These are phyloP conservation scores for Epirrhoe tristata DNA, from an alignment of 2,888 invertebrate species.

Conservation along the genomic window DNA sequence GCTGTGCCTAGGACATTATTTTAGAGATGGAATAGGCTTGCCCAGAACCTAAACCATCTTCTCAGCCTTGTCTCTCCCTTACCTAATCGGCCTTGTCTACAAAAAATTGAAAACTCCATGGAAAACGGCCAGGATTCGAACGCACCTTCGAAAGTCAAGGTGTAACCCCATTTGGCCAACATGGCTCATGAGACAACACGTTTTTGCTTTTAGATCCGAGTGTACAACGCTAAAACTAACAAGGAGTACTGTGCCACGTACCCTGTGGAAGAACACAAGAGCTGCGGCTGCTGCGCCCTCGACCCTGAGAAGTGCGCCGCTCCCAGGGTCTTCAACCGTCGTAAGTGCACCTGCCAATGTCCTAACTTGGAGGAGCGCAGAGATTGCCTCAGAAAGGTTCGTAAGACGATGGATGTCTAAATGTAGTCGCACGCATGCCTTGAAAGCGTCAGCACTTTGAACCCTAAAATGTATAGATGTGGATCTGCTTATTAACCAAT, in stretches of 20 bases:
- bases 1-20: too few species aligned
- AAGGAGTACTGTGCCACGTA: constrained; percentile 74
- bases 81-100: too few species aligned
- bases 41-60: too few species aligned
- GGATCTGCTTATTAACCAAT: constrained; percentile 20
- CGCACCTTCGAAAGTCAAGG: too few species aligned
- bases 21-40: too few species aligned
- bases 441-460: constrained; percentile 35
- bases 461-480: constrained; percentile 9
- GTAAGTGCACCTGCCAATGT: constrained; percentile 83
- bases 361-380: constrained; percentile 74
- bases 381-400: constrained; percentile 76
- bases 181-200: constrained; percentile 50
- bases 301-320: constrained; percentile 62
- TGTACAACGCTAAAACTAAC: constrained; percentile 70
- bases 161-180: too few species aligned
- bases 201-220: constrained; percentile 67
- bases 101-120: too few species aligned
- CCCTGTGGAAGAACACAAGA: constrained; percentile 71
- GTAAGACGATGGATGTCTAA: constrained; percentile 80
- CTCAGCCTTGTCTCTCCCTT: too few species aligned
- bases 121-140: too few species aligned
- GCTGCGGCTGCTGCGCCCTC: constrained; percentile 71
- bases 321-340: constrained; percentile 72
- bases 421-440: constrained; percentile 43